Evolutionary conservation across 2,888 invertebrate species (phyloP), one percentile per base, ranked within the genome.

Genomic region (Drosophila fungiperda): DNA sequence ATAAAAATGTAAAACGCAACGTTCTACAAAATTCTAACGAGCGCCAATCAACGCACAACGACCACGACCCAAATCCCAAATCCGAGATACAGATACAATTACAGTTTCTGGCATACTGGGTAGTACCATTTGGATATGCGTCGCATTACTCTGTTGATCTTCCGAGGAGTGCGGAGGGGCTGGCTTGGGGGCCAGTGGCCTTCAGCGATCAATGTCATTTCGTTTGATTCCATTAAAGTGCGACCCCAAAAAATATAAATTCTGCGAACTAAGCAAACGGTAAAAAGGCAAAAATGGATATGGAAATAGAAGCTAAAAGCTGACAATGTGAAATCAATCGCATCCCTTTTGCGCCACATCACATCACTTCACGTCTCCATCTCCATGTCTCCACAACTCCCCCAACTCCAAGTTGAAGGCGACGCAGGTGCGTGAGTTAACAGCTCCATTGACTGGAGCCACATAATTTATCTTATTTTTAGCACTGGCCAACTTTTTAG

Each of bases 161-260:
- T 58, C 66, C 36, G 45, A 23, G 40, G 32, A 12, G 29, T 33
- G 32, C 5, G 29, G 29, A 29, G 33, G 12, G 17, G 26, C 15
- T 26, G 49, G 38, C 8, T 29, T n/a, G 32, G 48, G 49, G 53
- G 52, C 35, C 76, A 76, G 76, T 90, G 91, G 90, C 91, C 91
- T 90, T 90, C 91, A 91, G 80, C 88, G 85, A 91, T 91, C 90
- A 90, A 91, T 90, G 90, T 91, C 90, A 90, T 81, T 90, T 91
- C 90, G 75, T 89, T 88, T 86, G 89, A 87, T 80, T 85, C 83
- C 80, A 85, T 89, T 85, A 84, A 90, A 89, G 73, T 76, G 77
- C 76, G 76, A 84, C 80, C 82, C 90, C 82, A 90, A 76, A 78
- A 87, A 68, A 49, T 9, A 40, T 49, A 57, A 40, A 32, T 53